Conservation (phyloP, 2,797 vertebrate species). For the Diceros bicornis region DNA sequence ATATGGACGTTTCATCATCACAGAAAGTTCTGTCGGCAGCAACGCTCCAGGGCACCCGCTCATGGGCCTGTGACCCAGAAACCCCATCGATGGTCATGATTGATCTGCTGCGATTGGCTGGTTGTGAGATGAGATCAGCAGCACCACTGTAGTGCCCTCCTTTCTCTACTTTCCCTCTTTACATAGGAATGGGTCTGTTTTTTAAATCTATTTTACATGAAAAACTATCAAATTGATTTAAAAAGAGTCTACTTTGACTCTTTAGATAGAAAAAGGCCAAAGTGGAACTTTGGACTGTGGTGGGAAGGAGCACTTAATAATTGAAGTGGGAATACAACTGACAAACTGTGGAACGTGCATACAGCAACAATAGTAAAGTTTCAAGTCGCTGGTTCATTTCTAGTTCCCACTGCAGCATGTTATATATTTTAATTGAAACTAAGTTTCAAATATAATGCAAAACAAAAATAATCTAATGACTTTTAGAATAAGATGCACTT, state of each 20-base stretch:
- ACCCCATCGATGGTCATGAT: accelerated
- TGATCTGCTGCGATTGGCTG: background rate
- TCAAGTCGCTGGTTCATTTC: no score
- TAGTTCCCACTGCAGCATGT: background rate
- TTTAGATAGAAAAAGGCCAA: background rate
- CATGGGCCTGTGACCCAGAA: background rate
- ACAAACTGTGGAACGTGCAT: accelerated
- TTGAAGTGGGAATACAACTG: background rate
- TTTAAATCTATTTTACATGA: background rate
- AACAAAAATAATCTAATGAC: no score
- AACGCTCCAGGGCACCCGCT: accelerated
- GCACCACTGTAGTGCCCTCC: no score
- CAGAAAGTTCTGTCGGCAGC: accelerated
- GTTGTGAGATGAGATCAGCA: accelerated
- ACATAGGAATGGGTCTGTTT: background rate
- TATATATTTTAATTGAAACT: no score
- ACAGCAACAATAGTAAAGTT: background rate
- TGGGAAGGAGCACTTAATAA: background rate
- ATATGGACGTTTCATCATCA: accelerated
- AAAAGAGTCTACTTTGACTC: background rate
- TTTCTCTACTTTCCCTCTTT: background rate
- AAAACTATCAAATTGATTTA: background rate
- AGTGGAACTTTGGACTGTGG: no score
- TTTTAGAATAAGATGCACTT: background rate
- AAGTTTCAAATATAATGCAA: background rate